Evolutionary conservation across 1,140 invertebrate genomes (phyloP).

Genomic region (Melanaphis sacchari): DNA sequence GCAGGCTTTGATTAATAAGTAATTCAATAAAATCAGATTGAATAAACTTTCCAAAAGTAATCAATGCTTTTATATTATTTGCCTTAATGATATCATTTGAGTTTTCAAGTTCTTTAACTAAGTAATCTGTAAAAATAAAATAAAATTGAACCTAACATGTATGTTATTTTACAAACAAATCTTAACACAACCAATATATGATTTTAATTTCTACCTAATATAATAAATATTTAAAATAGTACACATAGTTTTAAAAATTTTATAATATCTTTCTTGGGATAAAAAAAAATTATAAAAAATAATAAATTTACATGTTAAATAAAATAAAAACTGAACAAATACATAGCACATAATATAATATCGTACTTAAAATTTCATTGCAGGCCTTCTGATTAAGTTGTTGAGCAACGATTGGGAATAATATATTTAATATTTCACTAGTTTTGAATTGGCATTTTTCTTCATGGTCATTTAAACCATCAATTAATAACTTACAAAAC

Average conservation of each 20-base stretch:
- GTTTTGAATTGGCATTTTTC: constrained; percentile 46
- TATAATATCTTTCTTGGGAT: neutral
- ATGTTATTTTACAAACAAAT: neutral
- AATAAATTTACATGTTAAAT: neutral
- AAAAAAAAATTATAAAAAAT: neutral
- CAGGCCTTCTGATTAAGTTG: constrained; percentile 36
- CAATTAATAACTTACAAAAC: constrained; percentile 40
- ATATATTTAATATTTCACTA: constrained; percentile 42
- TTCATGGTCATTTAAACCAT: constrained; percentile 33
- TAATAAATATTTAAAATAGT: neutral
- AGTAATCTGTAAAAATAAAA: neutral
- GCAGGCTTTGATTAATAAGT: constrained; percentile 43
- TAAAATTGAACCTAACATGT: neutral
- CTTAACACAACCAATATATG: neutral
- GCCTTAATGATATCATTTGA: constrained; percentile 35
- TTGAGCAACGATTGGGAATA: constrained; percentile 48
- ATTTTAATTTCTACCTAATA: neutral
- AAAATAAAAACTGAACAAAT: neutral
- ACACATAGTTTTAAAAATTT: neutral
- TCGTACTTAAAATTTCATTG: constrained; percentile 51
- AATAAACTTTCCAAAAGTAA: constrained; percentile 35
- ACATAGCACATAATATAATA: neutral
- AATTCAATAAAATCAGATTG: constrained; percentile 48
- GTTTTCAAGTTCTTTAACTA: constrained; percentile 28
- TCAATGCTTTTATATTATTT: constrained; percentile 41